phyloP scores from a whole-genome alignment of 1,140 invertebrate species.

The Macrobrachium nipponense region DNA sequence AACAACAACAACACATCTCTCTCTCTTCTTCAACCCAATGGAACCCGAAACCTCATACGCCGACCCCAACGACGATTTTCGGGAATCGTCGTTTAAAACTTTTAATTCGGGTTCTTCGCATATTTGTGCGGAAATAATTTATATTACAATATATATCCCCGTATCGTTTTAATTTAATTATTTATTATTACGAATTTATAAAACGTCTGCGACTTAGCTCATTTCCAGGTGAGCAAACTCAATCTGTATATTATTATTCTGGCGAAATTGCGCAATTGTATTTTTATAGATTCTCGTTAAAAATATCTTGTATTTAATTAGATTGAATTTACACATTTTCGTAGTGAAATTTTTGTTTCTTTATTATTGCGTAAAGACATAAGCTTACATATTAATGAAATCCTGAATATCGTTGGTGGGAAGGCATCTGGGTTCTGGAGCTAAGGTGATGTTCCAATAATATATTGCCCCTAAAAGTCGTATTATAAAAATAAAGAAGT shows the following conservation, averaged over 20 bases:
- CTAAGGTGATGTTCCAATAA: slow-evolving; percentile 33
- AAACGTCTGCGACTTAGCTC: too few relatives aligned
- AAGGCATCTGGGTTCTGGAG: neutral
- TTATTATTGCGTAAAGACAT: neutral
- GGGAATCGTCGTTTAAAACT: neutral
- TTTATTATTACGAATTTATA: too few relatives aligned
- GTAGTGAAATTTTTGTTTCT: neutral
- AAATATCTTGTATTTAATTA: too few relatives aligned
- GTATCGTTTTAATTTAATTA: too few relatives aligned
- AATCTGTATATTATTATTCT: too few relatives aligned
- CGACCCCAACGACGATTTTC: neutral
- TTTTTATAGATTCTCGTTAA: too few relatives aligned
- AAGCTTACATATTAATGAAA: neutral
- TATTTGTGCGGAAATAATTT: too few relatives aligned
- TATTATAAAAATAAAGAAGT: neutral
- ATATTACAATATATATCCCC: too few relatives aligned
- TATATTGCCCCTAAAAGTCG: neutral
- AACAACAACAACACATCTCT: slow-evolving; percentile 15
- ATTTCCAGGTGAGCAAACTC: too few relatives aligned
- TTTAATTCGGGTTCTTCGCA: too few relatives aligned
- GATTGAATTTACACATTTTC: neutral
- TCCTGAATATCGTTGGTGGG: slow-evolving; percentile 35
- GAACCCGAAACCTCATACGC: slow-evolving; percentile 4
- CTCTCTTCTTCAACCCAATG: slow-evolving; percentile 25
- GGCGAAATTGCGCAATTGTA: too few relatives aligned